phyloP scores from a whole-genome alignment of 2,888 invertebrate species.

The Oscheius sp. region DNA sequence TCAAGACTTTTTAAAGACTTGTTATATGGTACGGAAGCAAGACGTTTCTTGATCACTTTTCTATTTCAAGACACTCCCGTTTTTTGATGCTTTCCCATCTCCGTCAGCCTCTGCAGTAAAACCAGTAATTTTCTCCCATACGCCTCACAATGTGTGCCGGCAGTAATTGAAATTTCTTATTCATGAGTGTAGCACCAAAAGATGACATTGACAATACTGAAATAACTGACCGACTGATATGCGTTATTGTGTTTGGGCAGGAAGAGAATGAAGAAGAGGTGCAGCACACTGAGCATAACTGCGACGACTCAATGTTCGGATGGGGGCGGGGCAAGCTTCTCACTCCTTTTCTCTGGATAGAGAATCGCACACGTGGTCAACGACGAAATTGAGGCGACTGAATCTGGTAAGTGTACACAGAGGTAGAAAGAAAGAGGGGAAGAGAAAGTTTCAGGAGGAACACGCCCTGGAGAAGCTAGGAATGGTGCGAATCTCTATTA shows the following conservation, averaged over 20 bases:
- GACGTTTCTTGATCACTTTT: no score
- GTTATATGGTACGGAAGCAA: no score
- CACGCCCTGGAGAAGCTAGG: background rate
- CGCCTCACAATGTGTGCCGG: no score
- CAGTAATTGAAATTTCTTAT: no score
- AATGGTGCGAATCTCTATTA: background rate
- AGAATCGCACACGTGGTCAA: constrained; percentile 63
- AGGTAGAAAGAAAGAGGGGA: background rate
- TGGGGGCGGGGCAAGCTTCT: constrained; percentile 2
- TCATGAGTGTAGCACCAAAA: no score
- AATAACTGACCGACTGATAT: background rate
- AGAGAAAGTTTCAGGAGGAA: background rate
- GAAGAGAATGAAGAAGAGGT: constrained; percentile 22
- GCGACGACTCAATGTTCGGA: background rate
- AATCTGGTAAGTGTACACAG: background rate
- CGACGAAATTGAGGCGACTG: constrained; percentile 45
- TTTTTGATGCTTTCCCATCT: no score
- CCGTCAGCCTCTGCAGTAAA: no score
- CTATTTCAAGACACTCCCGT: no score
- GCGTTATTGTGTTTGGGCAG: constrained; percentile 11
- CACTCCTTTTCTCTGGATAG: background rate
- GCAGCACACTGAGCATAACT: constrained; percentile 17
- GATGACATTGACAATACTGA: background rate
- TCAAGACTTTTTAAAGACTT: no score
- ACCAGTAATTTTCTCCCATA: no score